A percentile compares a stretch with the other conserved stretches of the same genome.
Evolutionary conservation across 2,888 invertebrate species (phyloP).

Genomic region (Strigamia transsilvanica): DNA sequence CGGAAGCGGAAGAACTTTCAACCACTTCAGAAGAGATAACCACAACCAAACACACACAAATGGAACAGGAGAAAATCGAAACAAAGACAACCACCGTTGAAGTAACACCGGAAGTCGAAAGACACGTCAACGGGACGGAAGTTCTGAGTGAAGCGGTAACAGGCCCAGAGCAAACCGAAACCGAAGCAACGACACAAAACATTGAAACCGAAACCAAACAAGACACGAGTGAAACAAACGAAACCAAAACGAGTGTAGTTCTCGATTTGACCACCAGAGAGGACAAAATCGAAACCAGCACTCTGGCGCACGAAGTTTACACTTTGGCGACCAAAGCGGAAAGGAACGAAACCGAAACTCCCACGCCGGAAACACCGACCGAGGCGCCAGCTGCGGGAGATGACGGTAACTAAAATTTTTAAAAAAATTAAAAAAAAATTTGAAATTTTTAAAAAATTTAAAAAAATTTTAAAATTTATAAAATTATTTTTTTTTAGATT

Average conservation of each 20-base stretch:
- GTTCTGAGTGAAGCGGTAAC: background rate
- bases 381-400: background rate
- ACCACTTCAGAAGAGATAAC: conserved; percentile 2
- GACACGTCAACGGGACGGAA: background rate
- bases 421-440: background rate
- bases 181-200: background rate
- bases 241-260: background rate
- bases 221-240: background rate
- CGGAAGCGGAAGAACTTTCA: background rate
- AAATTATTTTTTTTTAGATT: conserved; percentile 62
- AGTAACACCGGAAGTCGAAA: background rate
- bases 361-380: background rate
- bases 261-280: background rate
- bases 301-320: conserved; percentile 13
- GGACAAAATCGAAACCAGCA: background rate
- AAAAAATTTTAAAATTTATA: no score
- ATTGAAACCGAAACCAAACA: background rate
- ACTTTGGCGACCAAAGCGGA: conserved; percentile 21
- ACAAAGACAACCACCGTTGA: background rate
- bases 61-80: background rate
- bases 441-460: background rate
- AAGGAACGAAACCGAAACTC: background rate
- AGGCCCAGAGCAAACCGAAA: background rate
- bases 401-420: conserved; percentile 34
- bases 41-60: background rate